Evolutionary conservation across 1,140 invertebrate species (phyloP), one percentile per base, ranked within the genome.

Genomic region (Drosophila micromelanica): DNA sequence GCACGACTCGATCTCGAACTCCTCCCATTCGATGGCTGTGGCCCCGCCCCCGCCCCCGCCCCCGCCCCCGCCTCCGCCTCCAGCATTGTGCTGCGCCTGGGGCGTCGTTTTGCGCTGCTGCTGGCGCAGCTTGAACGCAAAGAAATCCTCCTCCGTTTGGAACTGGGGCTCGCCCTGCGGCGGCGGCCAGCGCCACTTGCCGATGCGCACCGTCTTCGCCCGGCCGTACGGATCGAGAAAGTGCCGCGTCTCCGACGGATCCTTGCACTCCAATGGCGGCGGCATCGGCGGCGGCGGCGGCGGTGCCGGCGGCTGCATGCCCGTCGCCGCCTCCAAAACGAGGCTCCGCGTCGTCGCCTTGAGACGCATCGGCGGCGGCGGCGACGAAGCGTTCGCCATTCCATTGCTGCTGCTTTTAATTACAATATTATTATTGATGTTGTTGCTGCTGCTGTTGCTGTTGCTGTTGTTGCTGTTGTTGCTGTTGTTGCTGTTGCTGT

Each of bases 121-220:
- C 84, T 97, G 96, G 20, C 96, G 94, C 94, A 97, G 93, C 92
- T 98, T 98, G 78, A 98, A 98, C 80, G 97, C 97, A 40, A 97
- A 95, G 78, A 97, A 98, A 73, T 95, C 95, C 80, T 95, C 94
- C 65, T 95, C 95, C 6, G 94, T 94, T 55, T 96, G 95, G 48
- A 92, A 93, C 75, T 94, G 93, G 8, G 92, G 95, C 1, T 95
- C 95, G 46, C 96, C 96, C 84, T 96, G 96, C 2, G 96, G 97
- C 13, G 98, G 98, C 30, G 98, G 98, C 98, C 98, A 99, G 56
- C 98, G 93, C 96, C 98, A 98, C 93, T 98, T 98, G 8, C 98
- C 98, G 54, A 99, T 98, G 46, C 98, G 93, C 5, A 99, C 98
- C 0, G 98, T 99, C 90, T 98, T 98, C 0, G 98, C 98, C 46